Conservation (phyloP, 2,888 invertebrate genomes). For the Meta bourneti region DNA sequence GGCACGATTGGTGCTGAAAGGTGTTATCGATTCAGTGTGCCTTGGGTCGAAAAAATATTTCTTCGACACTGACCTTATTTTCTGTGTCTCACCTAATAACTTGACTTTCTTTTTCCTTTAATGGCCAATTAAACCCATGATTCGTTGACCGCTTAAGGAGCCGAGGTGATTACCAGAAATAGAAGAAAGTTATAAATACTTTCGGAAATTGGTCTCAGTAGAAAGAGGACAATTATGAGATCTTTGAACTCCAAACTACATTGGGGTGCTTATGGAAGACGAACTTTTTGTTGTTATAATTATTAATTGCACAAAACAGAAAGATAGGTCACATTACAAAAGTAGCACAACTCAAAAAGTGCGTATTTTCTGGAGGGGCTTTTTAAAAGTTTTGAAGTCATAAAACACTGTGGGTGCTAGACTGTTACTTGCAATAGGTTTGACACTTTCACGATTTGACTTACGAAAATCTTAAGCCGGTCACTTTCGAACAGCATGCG, state of each 20-base stretch:
- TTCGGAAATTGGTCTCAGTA: not conserved
- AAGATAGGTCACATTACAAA: no score
- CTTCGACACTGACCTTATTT: not conserved
- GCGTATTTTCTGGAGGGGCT: no score
- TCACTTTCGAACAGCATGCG: no score
- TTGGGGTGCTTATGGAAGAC: no score
- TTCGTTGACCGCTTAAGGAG: not conserved
- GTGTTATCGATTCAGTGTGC: not conserved
- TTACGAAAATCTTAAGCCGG: no score
- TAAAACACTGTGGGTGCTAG: no score
- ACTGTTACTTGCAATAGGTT: no score
- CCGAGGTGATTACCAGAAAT: not conserved
- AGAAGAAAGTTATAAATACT: not conserved
- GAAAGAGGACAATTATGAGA: not conserved
- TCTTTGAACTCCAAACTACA: not conserved
- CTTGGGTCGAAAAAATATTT: not conserved
- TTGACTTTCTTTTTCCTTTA: not conserved
- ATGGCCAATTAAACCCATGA: not conserved
- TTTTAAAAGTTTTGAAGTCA: no score
- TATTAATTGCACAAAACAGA: no score
- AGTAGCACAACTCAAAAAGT: no score
- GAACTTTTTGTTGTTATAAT: not conserved
- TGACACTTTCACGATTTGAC: no score
- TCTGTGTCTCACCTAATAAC: not conserved
- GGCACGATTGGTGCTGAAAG: not conserved